phyloP scores from a whole-genome alignment of 2,888 invertebrate genomes.

The Diaprepes abbreviatus region DNA sequence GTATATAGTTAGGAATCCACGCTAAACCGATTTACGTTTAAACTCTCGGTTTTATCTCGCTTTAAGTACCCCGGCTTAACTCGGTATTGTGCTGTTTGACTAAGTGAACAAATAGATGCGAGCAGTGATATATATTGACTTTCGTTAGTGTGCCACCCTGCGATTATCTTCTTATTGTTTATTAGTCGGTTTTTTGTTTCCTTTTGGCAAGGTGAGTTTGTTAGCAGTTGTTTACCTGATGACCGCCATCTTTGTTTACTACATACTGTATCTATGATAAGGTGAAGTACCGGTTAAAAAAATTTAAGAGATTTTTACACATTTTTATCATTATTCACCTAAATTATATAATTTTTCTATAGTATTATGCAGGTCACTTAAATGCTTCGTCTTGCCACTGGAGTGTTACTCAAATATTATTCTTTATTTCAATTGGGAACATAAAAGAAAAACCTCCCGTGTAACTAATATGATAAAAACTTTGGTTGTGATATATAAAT shows the following conservation, averaged over 20 bases:
- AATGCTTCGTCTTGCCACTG: too few relatives aligned
- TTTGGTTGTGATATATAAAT: too few relatives aligned
- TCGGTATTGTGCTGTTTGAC: slow-evolving; percentile 69
- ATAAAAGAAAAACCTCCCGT: too few relatives aligned
- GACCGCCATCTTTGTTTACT: slow-evolving; percentile 37
- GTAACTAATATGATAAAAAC: too few relatives aligned
- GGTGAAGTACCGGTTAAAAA: too few relatives aligned
- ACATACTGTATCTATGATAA: not conserved
- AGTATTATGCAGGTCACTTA: too few relatives aligned
- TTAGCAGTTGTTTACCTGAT: slow-evolving; percentile 30
- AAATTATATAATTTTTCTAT: too few relatives aligned
- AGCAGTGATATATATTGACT: slow-evolving; percentile 68
- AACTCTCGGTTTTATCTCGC: slow-evolving; percentile 69
- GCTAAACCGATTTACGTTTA: slow-evolving; percentile 70
- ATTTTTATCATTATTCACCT: too few relatives aligned
- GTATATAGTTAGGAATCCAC: slow-evolving; percentile 70
- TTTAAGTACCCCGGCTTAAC: slow-evolving; percentile 69
- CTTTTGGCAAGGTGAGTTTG: slow-evolving; percentile 47
- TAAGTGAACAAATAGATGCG: slow-evolving; percentile 69
- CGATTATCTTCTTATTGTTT: slow-evolving; percentile 52
- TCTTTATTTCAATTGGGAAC: too few relatives aligned
- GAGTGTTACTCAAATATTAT: too few relatives aligned
- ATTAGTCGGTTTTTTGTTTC: slow-evolving; percentile 47
- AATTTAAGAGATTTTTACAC: too few relatives aligned
- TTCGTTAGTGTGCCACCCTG: slow-evolving; percentile 57